phyloP scores from a whole-genome alignment of 2,888 invertebrate genomes.

The Electrophaes corylata region DNA sequence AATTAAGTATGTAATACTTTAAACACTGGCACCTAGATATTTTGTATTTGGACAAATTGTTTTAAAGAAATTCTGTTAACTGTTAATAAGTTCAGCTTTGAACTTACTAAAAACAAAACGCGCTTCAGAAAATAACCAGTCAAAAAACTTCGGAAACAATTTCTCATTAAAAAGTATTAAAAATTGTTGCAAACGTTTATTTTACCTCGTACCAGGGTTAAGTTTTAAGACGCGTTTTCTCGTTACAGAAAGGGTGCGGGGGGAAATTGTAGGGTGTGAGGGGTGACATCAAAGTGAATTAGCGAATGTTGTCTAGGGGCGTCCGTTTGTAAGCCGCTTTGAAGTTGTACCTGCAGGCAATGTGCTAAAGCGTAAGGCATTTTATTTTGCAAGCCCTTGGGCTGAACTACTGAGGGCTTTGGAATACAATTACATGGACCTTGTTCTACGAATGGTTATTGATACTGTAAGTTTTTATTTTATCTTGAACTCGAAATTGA shows the following conservation, averaged over 20 bases:
- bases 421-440: slow-evolving; percentile 15
- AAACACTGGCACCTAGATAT: too few species aligned
- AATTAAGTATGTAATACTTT: too few species aligned
- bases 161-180: slow-evolving; percentile 66
- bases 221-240: slow-evolving; percentile 79
- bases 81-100: slow-evolving; percentile 41
- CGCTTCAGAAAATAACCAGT: slow-evolving; percentile 48
- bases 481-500: background rate
- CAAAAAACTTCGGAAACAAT: slow-evolving; percentile 63
- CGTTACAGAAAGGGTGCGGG: slow-evolving; percentile 60
- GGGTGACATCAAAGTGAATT: slow-evolving; percentile 83
- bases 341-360: slow-evolving; percentile 76
- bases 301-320: slow-evolving; percentile 83
- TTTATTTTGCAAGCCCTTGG: slow-evolving; percentile 64
- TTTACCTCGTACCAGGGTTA: slow-evolving; percentile 68
- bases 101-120: slow-evolving; percentile 40
- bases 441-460: slow-evolving; percentile 27
- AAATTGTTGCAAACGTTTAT: slow-evolving; percentile 71
- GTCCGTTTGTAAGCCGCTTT: slow-evolving; percentile 82
- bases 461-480: slow-evolving; percentile 22
- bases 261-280: slow-evolving; percentile 50
- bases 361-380: slow-evolving; percentile 65
- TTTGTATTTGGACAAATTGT: too few species aligned
- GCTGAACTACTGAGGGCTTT: slow-evolving; percentile 12
- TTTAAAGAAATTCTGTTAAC: slow-evolving; percentile 33